Evolutionary conservation across 2,888 invertebrate genomes (phyloP), one percentile per base, ranked within the genome.

Genomic region (Diogma glabrata): DNA sequence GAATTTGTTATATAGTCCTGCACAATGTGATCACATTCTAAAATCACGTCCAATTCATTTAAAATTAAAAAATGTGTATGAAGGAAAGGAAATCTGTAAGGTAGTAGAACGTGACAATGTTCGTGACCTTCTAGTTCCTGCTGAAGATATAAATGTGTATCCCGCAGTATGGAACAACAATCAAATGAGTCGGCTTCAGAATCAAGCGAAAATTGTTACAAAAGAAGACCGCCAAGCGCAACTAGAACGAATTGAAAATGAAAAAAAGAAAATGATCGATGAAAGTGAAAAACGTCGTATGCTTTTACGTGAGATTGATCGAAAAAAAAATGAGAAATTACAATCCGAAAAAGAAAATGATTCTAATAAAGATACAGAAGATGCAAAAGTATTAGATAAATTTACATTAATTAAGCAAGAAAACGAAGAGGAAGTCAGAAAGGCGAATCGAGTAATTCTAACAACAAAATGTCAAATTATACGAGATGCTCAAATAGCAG

Each of bases 381-480:
- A 75, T 54, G 59, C 73, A 1, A 75, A 75, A 17, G 73, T 77
- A 0, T 71, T 79, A 0, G 77, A 78, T 55, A 75, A 77, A 51
- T 67, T 74, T 1, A 60, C 67, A 26, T 55, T 70, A 2, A 67
- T 67, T 4, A 65, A 64, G 47, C 68, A 69, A 16, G 70, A 70
- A 53, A 66, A 68, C 54, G 70, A 69, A 61, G 85, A 75, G 63
- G 80, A 76, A 73, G 82, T 75, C 58, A 85, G 81, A 67, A 75
- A 72, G 20, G 84, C 86, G 55, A 90, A 88, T 67, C 78, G 81
- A 52, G 74, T 90, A 55, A 87, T 91, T 59, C 69, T 90, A 10
- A 85, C 85, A 14, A 85, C 87, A 17, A 90, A 91, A 66, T 90
- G 89, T 58, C 81, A 87, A 61, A 86, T 88, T 0, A 86, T 91